Percentiles rank a stretch among this genome's conserved stretches.
phyloP scores from a whole-genome alignment of 2,113 vertebrate genomes.

The Rhynchopsitta pachyrhyncha region DNA sequence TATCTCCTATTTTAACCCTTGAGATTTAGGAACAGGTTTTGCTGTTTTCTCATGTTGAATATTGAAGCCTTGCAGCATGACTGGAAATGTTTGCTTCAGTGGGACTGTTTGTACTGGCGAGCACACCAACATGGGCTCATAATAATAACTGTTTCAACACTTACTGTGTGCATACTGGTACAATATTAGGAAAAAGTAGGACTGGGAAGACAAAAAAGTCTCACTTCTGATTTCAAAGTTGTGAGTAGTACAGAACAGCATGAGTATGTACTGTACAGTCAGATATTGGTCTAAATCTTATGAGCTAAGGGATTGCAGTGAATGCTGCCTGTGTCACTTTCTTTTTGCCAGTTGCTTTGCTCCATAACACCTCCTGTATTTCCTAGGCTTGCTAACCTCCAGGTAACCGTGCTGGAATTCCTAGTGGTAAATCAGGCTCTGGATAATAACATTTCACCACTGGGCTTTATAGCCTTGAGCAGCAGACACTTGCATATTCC shows the following conservation, averaged over 20 bases:
- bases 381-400: background rate
- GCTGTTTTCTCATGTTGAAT: background rate
- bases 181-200: background rate
- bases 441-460: background rate
- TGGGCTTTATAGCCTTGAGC: background rate
- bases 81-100: background rate
- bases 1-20: background rate
- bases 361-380: background rate
- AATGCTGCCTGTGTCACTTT: background rate
- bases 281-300: background rate
- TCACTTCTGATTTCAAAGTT: background rate
- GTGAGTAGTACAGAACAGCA: background rate
- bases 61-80: background rate
- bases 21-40: background rate
- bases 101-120: background rate
- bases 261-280: rapidly evolving
- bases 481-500: background rate
- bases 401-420: background rate
- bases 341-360: background rate
- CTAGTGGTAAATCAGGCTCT: background rate
- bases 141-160: background rate
- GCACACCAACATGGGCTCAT: background rate
- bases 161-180: background rate
- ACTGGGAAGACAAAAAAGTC: background rate
- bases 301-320: background rate